phyloP scores from a whole-genome alignment of 1,140 invertebrate species.

The Yoshiicerus persimilis region DNA sequence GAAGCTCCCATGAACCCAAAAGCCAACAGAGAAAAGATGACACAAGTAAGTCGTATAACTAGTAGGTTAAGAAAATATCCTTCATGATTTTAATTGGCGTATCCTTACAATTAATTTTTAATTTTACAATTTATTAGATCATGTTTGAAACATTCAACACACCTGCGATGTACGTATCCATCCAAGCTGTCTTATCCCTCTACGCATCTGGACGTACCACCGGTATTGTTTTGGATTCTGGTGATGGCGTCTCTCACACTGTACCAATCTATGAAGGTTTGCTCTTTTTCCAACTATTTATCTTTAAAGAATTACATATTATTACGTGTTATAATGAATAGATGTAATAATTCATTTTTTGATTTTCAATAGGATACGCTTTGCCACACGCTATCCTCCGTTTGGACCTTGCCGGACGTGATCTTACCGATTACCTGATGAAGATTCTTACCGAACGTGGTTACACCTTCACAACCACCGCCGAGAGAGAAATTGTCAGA shows the following conservation, averaged over 20 bases:
- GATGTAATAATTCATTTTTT: slow-evolving; percentile 64
- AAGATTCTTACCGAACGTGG: slow-evolving; percentile 84
- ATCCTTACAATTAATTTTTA: not conserved
- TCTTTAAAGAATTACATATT: slow-evolving; percentile 51
- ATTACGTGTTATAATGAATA: slow-evolving; percentile 69
- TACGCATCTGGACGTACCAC: slow-evolving; percentile 68
- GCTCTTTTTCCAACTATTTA: slow-evolving; percentile 47
- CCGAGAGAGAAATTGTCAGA: slow-evolving; percentile 60
- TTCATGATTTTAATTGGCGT: not conserved
- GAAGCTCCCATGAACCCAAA: slow-evolving; percentile 92
- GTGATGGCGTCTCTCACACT: slow-evolving; percentile 84
- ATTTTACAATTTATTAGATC: slow-evolving; percentile 51
- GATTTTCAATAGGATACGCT: slow-evolving; percentile 55
- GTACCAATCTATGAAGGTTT: slow-evolving; percentile 91
- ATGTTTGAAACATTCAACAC: slow-evolving; percentile 67
- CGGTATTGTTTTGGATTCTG: slow-evolving; percentile 56
- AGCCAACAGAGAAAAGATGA: slow-evolving; percentile 76
- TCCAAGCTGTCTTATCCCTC: slow-evolving; percentile 66
- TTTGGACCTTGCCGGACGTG: slow-evolving; percentile 86
- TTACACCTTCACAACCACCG: slow-evolving; percentile 65
- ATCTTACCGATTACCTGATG: slow-evolving; percentile 86
- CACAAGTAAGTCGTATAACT: slow-evolving; percentile 56
- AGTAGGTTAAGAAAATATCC: not conserved
- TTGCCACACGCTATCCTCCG: slow-evolving; percentile 78
- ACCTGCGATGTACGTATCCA: slow-evolving; percentile 66